Conservation (phyloP, 2,888 invertebrate genomes). For the Atrina japonica region DNA sequence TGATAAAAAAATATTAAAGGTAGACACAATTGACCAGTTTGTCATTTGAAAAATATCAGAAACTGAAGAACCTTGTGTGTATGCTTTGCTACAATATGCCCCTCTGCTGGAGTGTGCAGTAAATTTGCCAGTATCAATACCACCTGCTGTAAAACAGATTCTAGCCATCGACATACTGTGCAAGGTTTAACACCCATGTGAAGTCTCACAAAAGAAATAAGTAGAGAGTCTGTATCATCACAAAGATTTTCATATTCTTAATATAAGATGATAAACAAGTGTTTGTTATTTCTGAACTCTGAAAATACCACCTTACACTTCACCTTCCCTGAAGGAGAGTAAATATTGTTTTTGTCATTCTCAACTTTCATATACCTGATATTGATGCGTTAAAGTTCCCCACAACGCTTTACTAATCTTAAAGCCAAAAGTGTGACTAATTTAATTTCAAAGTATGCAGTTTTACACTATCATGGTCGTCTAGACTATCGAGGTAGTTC, state of each 20-base stretch:
- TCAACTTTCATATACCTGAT: conserved; percentile 9
- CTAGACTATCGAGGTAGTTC: not conserved
- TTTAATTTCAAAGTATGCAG: conserved; percentile 4
- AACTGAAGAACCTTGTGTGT: conserved; percentile 16
- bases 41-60: conserved; percentile 11
- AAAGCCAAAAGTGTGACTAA: conserved; percentile 8
- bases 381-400: conserved; percentile 11
- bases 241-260: not conserved
- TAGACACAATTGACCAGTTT: conserved; percentile 14
- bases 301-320: conserved; percentile 12
- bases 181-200: conserved; percentile 10
- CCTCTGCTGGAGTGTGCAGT: conserved; percentile 9
- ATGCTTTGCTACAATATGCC: conserved; percentile 5
- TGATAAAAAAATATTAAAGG: conserved; percentile 2
- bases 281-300: not conserved
- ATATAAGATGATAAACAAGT: conserved; percentile 10
- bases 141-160: conserved; percentile 5
- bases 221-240: conserved; percentile 1
- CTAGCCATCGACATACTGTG: conserved; percentile 3
- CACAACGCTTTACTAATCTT: conserved; percentile 4
- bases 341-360: not conserved
- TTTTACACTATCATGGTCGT: not conserved
- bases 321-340: not conserved
- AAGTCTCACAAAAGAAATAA: conserved; percentile 13
- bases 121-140: conserved; percentile 8